Evolutionary conservation across 2,797 vertebrate species (phyloP), one percentile per base, ranked within the genome.

Genomic region (Thunnus albacares): DNA sequence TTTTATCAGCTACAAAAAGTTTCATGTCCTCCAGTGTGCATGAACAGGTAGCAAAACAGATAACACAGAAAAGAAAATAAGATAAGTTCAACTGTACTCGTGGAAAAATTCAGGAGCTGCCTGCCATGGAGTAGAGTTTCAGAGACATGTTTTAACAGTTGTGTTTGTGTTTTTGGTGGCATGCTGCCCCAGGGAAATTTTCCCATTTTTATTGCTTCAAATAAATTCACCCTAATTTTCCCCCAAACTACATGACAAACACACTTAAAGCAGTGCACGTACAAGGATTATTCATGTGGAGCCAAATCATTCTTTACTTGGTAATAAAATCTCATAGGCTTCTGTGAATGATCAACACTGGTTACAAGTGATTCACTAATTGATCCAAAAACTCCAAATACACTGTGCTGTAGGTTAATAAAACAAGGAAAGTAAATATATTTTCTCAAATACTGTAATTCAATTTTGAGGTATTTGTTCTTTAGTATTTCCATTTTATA

Each of bases 121-220:
- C 79, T 83, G 80, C 38, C 35, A 71, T 57, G 52, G 82, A 61
- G 71, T 75, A 82, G 90, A 75, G 92, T 90, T 90, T 87, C 83
- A 80, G 85, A 93, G 91, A 92, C 90, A 76, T 90, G 93, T 94
- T 94, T 93, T 94, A 93, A 95, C 93, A 94, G 93, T 91, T 85
- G 87, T 93, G 91, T 95, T 95, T 94, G 90, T 94, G 92, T 94
- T 95, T 93, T 94, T 85, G 77, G 87, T 94, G 92, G 93, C 90
- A 79, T 10, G 52, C 73, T 80, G 93, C 93, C 90, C 90, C 79
- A 49, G 87, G 89, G 91, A 92, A 94, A 93, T 90, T 94, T 89
- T 88, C 79, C 77, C 33, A 49, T 92, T 94, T 30, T 95, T 94
- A 95, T 93, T 92, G 91, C 90, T 84, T 93, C 88, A 95, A 95